Evolutionary conservation across 2,888 invertebrate species (phyloP).

Genomic region (Bellardia pandia): DNA sequence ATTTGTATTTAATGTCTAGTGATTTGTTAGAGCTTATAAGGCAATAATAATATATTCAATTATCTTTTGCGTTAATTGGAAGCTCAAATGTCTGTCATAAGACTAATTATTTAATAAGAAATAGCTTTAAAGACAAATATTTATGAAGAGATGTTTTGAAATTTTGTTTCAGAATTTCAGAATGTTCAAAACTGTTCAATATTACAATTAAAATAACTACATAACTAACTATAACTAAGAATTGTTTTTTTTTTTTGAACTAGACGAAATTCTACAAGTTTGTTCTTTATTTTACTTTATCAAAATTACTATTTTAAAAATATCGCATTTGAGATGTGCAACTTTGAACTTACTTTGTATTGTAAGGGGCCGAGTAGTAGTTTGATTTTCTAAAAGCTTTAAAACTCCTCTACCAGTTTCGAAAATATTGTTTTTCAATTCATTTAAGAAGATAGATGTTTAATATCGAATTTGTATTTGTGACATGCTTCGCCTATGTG

Average conservation of each 20-base stretch:
- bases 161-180: too few relatives aligned
- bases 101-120: background rate
- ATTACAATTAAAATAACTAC: too few relatives aligned
- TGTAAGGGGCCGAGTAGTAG: background rate
- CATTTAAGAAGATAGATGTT: background rate
- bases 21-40: slow-evolving; percentile 42
- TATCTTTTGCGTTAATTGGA: slow-evolving; percentile 40
- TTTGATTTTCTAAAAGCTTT: background rate
- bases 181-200: too few relatives aligned
- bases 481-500: background rate
- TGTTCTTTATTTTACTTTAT: too few relatives aligned
- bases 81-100: background rate
- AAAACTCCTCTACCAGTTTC: background rate
- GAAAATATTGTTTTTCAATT: background rate
- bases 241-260: too few relatives aligned
- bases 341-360: background rate
- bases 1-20: slow-evolving; percentile 50
- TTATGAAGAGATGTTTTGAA: background rate
- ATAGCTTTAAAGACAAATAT: background rate
- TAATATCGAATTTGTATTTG: background rate
- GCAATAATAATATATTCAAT: slow-evolving; percentile 16
- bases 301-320: too few relatives aligned
- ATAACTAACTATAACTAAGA: too few relatives aligned
- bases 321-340: too few relatives aligned
- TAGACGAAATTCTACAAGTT: too few relatives aligned